Evolutionary conservation across 2,113 vertebrate genomes (phyloP), one percentile per base, ranked within the genome.

Genomic region (Boulengeromyrus knoepffleri): DNA sequence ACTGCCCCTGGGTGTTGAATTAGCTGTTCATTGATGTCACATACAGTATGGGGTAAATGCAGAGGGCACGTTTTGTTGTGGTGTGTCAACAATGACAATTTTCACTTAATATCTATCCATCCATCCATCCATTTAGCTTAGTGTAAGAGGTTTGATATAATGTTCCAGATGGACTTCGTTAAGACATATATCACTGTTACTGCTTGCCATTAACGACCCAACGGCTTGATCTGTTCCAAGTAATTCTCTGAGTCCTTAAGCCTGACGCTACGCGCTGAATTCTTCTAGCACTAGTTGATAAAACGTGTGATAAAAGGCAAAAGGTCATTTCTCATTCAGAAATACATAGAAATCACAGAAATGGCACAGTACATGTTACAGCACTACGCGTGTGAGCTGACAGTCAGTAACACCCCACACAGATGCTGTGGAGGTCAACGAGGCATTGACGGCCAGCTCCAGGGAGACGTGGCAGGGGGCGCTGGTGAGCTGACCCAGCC

Each of bases 391-490:
- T 21, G 74, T 80, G 5, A 80, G 13, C 36, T 80, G 36, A 80
- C 36, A 39, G 15, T 39, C 36, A 21, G 36, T 80, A 27, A 42
- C 5, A n/a, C n/a, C 15, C 74, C 74, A 42, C 36, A 8, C 19
- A 27, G 15, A 42, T 6, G 46, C 89, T 46, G 24, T 90, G 90
- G 95, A 95, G 94, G 93, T 95, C 93, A 93, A 87, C 45, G 86
- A 36, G 36, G 10, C 31, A 74, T 15, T 31, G 58, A 85, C 74
- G 90, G 77, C 88, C 89, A 74, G 89, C 91, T 92, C 74, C 91
- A 42, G 56, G 77, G 58, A 10, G 88, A 88, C 27, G 91, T 90
- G 90, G 89, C 87, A 89, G 88, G 88, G 91, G 89, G 93, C 92
- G 93, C 89, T 92, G 93, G 94, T 90, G 89, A 87, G 91, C 88